These are phyloP conservation scores for Lerema accius DNA, from an alignment of 1,140 invertebrate genomes.

Conservation along the genomic window DNA sequence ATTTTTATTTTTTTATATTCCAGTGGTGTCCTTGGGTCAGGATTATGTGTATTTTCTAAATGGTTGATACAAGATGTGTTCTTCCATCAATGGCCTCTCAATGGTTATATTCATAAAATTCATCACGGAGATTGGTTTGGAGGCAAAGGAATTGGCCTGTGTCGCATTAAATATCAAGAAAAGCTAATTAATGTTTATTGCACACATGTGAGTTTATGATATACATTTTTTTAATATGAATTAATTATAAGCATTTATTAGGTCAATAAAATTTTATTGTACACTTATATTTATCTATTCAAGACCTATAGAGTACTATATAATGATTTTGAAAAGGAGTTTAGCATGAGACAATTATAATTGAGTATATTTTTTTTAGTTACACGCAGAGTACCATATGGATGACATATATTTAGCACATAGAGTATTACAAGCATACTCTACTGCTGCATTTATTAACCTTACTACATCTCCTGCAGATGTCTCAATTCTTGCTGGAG, in stretches of 20 bases:
- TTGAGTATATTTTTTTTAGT: constrained; percentile 85
- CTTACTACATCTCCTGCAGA: constrained; percentile 91
- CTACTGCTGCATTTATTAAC: constrained; percentile 96
- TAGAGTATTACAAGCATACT: constrained; percentile 95
- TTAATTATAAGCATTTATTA: no score
- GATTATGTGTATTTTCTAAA: constrained; percentile 95
- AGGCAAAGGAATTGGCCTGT: constrained; percentile 97
- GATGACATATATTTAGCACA: constrained; percentile 96
- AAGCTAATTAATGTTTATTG: constrained; percentile 93
- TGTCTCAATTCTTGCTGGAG: constrained; percentile 93
- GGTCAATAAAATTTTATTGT: no score
- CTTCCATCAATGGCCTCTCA: constrained; percentile 96
- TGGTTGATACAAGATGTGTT: constrained; percentile 94
- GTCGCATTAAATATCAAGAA: constrained; percentile 87
- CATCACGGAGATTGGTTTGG: constrained; percentile 99
- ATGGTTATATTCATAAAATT: constrained; percentile 98
- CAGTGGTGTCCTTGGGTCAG: constrained; percentile 96
- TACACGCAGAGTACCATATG: constrained; percentile 97
- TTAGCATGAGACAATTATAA: no score
- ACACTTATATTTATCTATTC: no score
- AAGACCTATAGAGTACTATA: no score
- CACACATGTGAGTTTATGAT: constrained; percentile 90
- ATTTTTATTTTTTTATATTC: constrained; percentile 35
- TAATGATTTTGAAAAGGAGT: no score
- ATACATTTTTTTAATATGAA: neutral